phyloP scores from a whole-genome alignment of 2,797 vertebrate species.

The Sciurus carolinensis region DNA sequence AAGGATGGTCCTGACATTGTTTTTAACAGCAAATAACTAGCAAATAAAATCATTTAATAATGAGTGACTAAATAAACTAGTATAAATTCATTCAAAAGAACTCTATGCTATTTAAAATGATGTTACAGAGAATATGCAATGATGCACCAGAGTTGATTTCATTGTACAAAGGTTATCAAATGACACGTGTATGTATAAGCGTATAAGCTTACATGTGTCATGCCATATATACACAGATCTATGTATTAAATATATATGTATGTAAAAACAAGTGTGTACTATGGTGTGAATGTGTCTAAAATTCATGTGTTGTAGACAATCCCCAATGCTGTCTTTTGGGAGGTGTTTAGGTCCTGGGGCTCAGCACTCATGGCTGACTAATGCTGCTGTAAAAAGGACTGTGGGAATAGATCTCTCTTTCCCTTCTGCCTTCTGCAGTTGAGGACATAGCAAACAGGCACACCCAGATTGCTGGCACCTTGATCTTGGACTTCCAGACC shows the following conservation, averaged over 20 bases:
- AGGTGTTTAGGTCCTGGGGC: neutral
- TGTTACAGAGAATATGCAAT: neutral
- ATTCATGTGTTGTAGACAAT: neutral
- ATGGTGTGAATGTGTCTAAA: neutral
- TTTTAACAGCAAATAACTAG: neutral
- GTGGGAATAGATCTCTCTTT: neutral
- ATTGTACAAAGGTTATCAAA: neutral
- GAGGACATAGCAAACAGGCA: neutral
- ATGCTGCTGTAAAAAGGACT: neutral
- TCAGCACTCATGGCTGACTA: neutral
- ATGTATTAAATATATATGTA: accelerated
- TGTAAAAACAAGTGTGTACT: neutral
- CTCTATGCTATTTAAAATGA: neutral
- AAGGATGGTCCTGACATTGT: neutral
- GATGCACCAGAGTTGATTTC: neutral
- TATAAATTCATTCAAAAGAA: neutral
- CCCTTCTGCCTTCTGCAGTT: neutral
- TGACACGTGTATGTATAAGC: neutral
- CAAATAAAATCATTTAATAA: neutral
- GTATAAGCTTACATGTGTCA: neutral
- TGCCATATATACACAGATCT: neutral
- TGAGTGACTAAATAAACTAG: neutral
- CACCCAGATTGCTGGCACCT: neutral
- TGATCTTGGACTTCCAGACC: neutral
- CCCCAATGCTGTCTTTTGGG: neutral